Percentiles rank a stretch among this genome's conserved stretches.
phyloP scores from a whole-genome alignment of 2,888 invertebrate species.

The Automeris io region DNA sequence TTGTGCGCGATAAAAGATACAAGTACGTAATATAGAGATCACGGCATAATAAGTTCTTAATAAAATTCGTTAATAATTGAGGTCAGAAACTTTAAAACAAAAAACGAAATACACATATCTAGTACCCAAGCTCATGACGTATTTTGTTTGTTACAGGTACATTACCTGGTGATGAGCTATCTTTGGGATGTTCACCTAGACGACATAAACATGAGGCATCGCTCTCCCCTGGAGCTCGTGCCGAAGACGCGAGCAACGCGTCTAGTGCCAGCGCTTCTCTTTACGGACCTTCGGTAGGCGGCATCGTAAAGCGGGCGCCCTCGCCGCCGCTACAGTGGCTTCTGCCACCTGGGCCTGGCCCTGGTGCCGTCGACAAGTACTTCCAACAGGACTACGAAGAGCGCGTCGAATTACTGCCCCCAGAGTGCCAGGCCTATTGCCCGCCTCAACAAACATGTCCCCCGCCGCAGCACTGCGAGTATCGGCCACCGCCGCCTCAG shows the following conservation, averaged over 20 bases:
- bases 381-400: constrained; percentile 84
- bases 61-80: too few species aligned
- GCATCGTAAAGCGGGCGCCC: constrained; percentile 63
- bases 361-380: constrained; percentile 77
- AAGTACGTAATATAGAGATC: too few species aligned
- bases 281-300: constrained; percentile 71
- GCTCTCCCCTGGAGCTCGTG: constrained; percentile 82
- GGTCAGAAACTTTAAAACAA: not conserved
- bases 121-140: too few species aligned
- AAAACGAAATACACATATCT: not conserved
- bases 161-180: constrained; percentile 87
- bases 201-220: constrained; percentile 79
- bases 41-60: too few species aligned
- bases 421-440: constrained; percentile 72
- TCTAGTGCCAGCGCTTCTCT: constrained; percentile 79
- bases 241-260: constrained; percentile 85
- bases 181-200: constrained; percentile 78
- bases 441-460: constrained; percentile 59
- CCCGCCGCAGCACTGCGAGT: constrained; percentile 77
- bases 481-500: constrained; percentile 80
- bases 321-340: constrained; percentile 83
- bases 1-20: too few species aligned
- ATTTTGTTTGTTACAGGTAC: constrained; percentile 82
- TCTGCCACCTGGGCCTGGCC: constrained; percentile 83
- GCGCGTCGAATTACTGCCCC: constrained; percentile 73